These are phyloP conservation scores for Nesidiocoris tenuis DNA, from an alignment of 2,888 invertebrate species.

Conservation along the genomic window DNA sequence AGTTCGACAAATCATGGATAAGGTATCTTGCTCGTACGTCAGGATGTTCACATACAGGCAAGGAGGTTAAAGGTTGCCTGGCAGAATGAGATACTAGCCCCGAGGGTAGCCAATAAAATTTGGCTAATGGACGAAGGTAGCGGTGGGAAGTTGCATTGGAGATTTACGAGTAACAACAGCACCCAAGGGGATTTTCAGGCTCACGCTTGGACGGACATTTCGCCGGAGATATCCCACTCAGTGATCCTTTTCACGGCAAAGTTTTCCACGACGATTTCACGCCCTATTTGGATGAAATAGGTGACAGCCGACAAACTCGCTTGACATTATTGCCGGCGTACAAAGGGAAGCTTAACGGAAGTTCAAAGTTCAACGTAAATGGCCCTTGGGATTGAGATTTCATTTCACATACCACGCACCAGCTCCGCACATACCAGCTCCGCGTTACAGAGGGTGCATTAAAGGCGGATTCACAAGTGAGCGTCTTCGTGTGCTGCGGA, in stretches of 20 bases:
- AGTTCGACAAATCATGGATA: too few species aligned
- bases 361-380: too few species aligned
- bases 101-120: conserved; percentile 31
- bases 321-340: too few species aligned
- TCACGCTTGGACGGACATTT: not conserved
- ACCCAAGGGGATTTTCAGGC: conserved; percentile 19
- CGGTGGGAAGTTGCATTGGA: not conserved
- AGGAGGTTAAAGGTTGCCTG: not conserved
- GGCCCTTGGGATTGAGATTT: too few species aligned
- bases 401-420: too few species aligned
- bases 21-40: not conserved
- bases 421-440: too few species aligned
- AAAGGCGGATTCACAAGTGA: too few species aligned
- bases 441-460: too few species aligned
- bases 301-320: not conserved
- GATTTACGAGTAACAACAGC: conserved; percentile 33
- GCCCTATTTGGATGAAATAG: conserved; percentile 17
- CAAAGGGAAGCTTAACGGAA: too few species aligned
- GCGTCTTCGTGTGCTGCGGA: too few species aligned
- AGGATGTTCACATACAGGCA: not conserved
- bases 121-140: conserved; percentile 29
- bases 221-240: not conserved
- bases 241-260: conserved; percentile 5
- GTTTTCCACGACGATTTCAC: conserved; percentile 8
- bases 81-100: conserved; percentile 1